These are phyloP conservation scores for Morpho achilles DNA, from an alignment of 2,888 invertebrate species.

Conservation along the genomic window DNA sequence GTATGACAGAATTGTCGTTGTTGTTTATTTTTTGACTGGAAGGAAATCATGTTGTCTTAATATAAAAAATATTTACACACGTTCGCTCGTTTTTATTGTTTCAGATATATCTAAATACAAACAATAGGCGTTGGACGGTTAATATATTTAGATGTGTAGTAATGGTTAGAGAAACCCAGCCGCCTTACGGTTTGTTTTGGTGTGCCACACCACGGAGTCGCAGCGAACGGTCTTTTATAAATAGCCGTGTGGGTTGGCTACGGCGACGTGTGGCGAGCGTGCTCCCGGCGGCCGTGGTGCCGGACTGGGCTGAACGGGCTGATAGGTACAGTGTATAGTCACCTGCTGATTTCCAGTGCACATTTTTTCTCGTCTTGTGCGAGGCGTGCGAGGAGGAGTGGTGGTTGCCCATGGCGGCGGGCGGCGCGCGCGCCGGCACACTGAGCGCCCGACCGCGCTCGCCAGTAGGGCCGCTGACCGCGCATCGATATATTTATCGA, in stretches of 20 bases:
- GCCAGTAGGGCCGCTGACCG: slow-evolving; percentile 10
- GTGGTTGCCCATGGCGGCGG: slow-evolving; percentile 78
- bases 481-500: background rate
- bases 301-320: slow-evolving; percentile 25
- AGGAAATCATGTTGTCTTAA: too few relatives aligned
- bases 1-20: too few relatives aligned
- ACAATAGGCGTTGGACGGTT: background rate
- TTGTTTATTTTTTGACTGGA: too few relatives aligned
- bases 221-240: slow-evolving; percentile 69
- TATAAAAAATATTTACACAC: too few relatives aligned
- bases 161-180: slow-evolving; percentile 65
- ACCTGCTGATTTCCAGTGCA: slow-evolving; percentile 93
- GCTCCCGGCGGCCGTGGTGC: slow-evolving; percentile 20
- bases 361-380: slow-evolving; percentile 84
- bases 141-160: too few relatives aligned
- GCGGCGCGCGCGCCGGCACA: slow-evolving; percentile 73
- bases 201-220: slow-evolving; percentile 70
- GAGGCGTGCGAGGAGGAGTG: slow-evolving; percentile 66
- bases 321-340: slow-evolving; percentile 40
- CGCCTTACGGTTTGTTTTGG: slow-evolving; percentile 76
- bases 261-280: slow-evolving; percentile 29
- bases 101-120: background rate
- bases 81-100: too few relatives aligned
- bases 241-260: slow-evolving; percentile 56
- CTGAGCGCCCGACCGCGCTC: slow-evolving; percentile 54